phyloP scores from a whole-genome alignment of 2,797 vertebrate species.

The Uromys caudimaculatus region DNA sequence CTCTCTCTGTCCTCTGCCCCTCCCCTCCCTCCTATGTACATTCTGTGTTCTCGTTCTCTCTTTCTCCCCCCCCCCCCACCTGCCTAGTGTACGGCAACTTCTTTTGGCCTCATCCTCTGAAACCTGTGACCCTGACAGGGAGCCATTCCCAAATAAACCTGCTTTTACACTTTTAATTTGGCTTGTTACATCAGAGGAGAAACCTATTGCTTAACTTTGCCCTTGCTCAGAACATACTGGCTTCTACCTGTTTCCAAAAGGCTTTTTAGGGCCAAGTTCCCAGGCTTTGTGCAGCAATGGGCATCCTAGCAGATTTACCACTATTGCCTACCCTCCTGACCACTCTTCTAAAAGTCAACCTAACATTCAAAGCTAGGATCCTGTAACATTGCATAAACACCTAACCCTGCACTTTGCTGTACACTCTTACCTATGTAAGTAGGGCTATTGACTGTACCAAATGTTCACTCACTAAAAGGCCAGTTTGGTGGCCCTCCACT shows the following conservation, averaged over 20 bases:
- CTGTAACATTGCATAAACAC: background rate
- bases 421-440: background rate
- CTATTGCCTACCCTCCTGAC: background rate
- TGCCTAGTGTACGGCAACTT: background rate
- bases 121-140: background rate
- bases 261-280: background rate
- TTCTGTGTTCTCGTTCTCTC: background rate
- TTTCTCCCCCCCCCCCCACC: fast-evolving
- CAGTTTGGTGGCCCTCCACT: background rate
- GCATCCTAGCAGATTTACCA: background rate
- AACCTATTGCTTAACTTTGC: background rate
- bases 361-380: background rate
- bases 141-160: background rate
- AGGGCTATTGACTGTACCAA: background rate
- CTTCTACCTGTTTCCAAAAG: background rate
- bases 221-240: background rate
- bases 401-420: background rate
- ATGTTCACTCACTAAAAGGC: background rate
- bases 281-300: background rate
- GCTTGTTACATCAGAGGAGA: background rate
- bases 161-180: background rate
- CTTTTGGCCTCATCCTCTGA: background rate
- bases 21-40: background rate
- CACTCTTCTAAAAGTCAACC: background rate
- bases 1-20: no score